Base-by-base conservation (phyloP, 1,140 invertebrate genomes). In the Zaprionus africanus region DNA sequence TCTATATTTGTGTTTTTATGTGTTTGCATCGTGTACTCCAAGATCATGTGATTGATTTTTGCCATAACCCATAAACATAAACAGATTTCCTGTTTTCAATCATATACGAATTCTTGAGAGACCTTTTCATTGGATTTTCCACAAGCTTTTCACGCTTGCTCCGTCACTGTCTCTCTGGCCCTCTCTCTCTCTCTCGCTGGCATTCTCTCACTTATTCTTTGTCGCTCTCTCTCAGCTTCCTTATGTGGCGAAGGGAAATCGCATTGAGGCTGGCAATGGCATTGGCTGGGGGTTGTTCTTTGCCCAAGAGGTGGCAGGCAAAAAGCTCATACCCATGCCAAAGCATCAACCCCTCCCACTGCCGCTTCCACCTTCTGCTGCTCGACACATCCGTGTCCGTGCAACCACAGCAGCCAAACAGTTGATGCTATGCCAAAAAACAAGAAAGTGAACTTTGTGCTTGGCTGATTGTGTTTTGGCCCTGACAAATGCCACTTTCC, bases 191-290 rank as follows among this genome's bases (percentile, higher is more conserved):
- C 51, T 4, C 41, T 54, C 12, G 24, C 56, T 61, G 6, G 19
- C 58, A 58, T 56, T 51, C 66, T 60, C 22, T 67, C 24, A n/a
- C 31, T 38, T 19, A 3, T 31, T 54, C 13, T 24, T 46, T 62
- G 38, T 43, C 19, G 57, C 15, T 51, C 59, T 75, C 59, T 75
- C 64, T 49, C 71, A 68, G 41, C 63, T 70, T 62, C 59, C 66
- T 63, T 36, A 19, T 77, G 68, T 66, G 77, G 62, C 46, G 57
- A 78, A 75, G 76, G 53, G 53, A 82, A 90, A 90, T 72, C 77
- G 85, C 85, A 90, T 85, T 90, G 85, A 83, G 85, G 85, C 79
- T 90, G 85, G 85, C 85, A 90, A 90, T 90, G 85, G 85, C 85
- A 90, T 90, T 90, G 85, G 85, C 51, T 78, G 54, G 81, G 82